Evolutionary conservation across 2,113 vertebrate species (phyloP), one percentile per base, ranked within the genome.

Genomic region (Alethe castanea): DNA sequence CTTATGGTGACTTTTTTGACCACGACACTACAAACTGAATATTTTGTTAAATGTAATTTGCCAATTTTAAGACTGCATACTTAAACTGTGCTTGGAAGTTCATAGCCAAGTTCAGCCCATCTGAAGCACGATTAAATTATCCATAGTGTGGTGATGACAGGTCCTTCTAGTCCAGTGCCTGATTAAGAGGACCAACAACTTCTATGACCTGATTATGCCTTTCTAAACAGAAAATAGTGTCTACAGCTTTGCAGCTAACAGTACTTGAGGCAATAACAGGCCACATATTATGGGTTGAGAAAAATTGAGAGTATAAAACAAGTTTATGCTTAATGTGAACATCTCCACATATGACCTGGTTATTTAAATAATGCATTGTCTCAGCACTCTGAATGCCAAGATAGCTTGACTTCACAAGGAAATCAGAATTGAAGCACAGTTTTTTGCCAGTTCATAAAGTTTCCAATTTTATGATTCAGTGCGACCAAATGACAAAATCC

Each of bases 1-100:
- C 88, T 97, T 98, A 19, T 98, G 98, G 50, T 97, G 97, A 73
- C 24, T 44, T 83, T 95, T 83, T 97, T 92, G 98, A 98, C 98
- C 98, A 98, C 38, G 66, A 90, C 33, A 45, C 97, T 98, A 24
- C 18, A 56, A 54, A 88, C 84, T 17, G 86, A 72, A 70, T 28
- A 61, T 70, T 38, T 71, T 25, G n/a, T 35, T 44, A 64, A 22
- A n/a, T 4, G 25, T 57, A 74, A 50, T 52, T 70, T 64, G 26
- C 59, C 29, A 73, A 17, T 35, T 67, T 66, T 45, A 28, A 50
- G 25, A 35, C 9, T 61, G 6, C 11, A 12, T 59, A 40, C 20
- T 56, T 50, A 79, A 45, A 79, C 77, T 47, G 19, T 80, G 53
- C 28, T 64, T 65, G 26, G 19, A 65, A 64, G 33, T 77, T 56